These are phyloP conservation scores for Sympetrum striolatum DNA, from an alignment of 2,888 invertebrate genomes.

Conservation along the genomic window DNA sequence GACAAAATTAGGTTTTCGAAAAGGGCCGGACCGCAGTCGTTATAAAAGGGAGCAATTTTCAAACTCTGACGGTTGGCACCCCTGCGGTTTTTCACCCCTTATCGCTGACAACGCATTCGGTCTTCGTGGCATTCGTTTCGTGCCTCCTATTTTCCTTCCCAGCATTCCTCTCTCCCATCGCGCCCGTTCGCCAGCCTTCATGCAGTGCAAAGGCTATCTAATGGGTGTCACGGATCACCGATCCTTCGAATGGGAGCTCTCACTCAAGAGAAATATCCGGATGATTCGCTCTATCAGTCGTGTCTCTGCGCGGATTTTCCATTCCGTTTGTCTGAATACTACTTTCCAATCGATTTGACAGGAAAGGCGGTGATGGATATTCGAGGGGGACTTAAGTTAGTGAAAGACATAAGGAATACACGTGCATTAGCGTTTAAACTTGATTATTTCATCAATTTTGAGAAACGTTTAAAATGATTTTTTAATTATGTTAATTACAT, in stretches of 20 bases:
- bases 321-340: too few relatives aligned
- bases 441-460: too few relatives aligned
- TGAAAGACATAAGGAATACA: too few relatives aligned
- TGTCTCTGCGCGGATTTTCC: background rate
- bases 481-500: too few relatives aligned
- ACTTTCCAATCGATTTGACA: too few relatives aligned
- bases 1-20: background rate
- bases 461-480: too few relatives aligned
- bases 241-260: background rate
- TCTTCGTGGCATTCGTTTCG: slow-evolving; percentile 11
- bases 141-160: background rate
- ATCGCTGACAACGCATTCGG: background rate
- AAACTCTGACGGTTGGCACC: background rate
- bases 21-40: too few relatives aligned
- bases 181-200: slow-evolving; percentile 9
- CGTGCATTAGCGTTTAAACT: too few relatives aligned
- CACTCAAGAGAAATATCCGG: background rate
- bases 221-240: background rate
- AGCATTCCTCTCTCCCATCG: background rate
- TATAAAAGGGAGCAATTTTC: background rate
- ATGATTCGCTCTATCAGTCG: background rate
- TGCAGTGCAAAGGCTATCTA: background rate
- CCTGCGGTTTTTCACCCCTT: background rate
- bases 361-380: too few relatives aligned
- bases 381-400: too few relatives aligned